A percentile compares a stretch with the other conserved stretches of the same genome.
These are phyloP conservation scores for Petrocephalus schoutedeni DNA, from an alignment of 2,797 vertebrate genomes.

Conservation along the genomic window DNA sequence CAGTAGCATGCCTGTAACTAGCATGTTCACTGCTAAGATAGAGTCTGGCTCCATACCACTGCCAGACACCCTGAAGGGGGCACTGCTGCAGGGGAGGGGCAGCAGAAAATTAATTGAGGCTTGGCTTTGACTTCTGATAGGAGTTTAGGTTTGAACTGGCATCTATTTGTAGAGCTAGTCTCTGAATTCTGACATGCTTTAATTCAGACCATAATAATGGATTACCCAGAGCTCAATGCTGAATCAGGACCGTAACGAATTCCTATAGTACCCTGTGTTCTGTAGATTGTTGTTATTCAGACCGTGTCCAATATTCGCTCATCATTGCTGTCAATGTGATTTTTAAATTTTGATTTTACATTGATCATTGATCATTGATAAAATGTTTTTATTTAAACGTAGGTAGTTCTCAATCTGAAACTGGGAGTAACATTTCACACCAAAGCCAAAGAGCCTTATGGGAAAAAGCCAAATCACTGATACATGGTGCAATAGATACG, in stretches of 20 bases:
- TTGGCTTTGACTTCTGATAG: conserved; percentile 23
- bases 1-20: neutral
- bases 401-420: neutral
- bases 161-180: neutral
- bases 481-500: neutral
- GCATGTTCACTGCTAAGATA: neutral
- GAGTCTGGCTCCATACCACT: neutral
- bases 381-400: neutral
- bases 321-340: neutral
- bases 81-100: neutral
- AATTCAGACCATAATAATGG: neutral
- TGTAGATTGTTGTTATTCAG: neutral
- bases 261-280: neutral
- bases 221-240: neutral
- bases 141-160: conserved; percentile 19
- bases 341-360: neutral
- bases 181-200: neutral
- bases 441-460: neutral
- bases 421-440: neutral
- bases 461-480: neutral
- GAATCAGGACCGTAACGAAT: neutral
- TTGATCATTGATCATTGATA: neutral
- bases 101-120: conserved; percentile 14
- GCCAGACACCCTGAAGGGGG: neutral
- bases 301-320: neutral